Evolutionary conservation across 2,113 vertebrate genomes (phyloP).

Genomic region (Todiramphus saurophagus): DNA sequence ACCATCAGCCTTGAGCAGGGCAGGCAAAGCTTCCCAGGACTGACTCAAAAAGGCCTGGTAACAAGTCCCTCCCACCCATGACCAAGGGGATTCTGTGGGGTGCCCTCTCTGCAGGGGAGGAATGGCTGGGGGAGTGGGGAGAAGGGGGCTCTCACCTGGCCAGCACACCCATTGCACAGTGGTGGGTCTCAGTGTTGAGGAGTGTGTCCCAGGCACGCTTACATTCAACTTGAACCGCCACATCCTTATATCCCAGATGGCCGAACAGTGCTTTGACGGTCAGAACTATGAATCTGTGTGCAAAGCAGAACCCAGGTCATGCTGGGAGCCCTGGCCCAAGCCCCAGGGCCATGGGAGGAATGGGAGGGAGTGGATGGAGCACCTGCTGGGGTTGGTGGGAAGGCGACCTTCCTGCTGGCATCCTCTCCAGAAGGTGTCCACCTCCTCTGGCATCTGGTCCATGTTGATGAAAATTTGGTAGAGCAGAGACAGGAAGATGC

Average conservation of each 20-base stretch:
- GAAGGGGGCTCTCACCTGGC: background rate
- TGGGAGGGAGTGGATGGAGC: background rate
- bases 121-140: too few species aligned
- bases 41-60: background rate
- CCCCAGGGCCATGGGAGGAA: background rate
- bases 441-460: background rate
- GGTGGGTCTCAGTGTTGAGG: background rate
- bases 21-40: background rate
- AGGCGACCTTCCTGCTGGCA: background rate
- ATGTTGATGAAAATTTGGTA: background rate
- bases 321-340: background rate
- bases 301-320: background rate
- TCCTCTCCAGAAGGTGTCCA: background rate
- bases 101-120: background rate
- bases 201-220: background rate
- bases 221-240: background rate
- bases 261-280: background rate
- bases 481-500: background rate
- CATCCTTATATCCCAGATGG: background rate
- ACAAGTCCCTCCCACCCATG: background rate
- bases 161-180: background rate
- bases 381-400: background rate
- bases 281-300: background rate
- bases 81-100: background rate
- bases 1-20: background rate